Evolutionary conservation across 92 coral and sea anemone genomes (phyloP).

Genomic region (Porites lobata): DNA sequence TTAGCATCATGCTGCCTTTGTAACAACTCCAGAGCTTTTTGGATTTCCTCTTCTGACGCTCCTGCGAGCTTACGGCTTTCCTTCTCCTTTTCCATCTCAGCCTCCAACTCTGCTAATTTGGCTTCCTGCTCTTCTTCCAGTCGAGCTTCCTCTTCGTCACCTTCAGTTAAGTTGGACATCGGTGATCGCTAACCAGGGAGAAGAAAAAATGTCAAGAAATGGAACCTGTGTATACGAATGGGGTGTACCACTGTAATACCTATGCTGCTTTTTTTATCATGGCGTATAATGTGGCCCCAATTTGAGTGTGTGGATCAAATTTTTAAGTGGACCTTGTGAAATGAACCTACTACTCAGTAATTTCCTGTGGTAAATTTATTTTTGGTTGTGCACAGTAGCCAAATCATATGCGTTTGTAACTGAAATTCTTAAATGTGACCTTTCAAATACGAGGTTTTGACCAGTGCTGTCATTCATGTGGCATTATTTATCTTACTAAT

Average conservation of each 20-base stretch:
- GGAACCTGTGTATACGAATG: too few relatives aligned
- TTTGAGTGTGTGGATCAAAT: not conserved
- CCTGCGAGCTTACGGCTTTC: conserved; percentile 85
- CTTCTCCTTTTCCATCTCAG: conserved; percentile 87
- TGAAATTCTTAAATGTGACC: not conserved
- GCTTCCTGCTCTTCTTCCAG: conserved; percentile 90
- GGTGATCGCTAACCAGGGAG: conserved; percentile 29
- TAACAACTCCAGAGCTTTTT: conserved; percentile 79
- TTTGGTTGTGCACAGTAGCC: not conserved
- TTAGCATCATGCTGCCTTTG: conserved; percentile 95
- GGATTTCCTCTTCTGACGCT: conserved; percentile 90
- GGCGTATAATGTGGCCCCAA: not conserved
- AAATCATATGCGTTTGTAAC: too few relatives aligned
- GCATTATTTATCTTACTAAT: too few relatives aligned
- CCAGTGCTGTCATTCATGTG: not conserved
- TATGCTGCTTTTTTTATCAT: not conserved
- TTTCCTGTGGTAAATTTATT: not conserved
- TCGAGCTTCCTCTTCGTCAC: conserved; percentile 78
- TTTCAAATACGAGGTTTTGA: not conserved
- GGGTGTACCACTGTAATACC: not conserved
- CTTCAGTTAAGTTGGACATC: conserved; percentile 72
- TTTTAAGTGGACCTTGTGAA: not conserved
- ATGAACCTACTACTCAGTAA: not conserved
- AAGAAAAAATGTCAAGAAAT: not conserved
- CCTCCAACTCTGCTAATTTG: conserved; percentile 88